Conservation (phyloP, 2,113 vertebrate genomes). For the Recurvirostra avosetta region DNA sequence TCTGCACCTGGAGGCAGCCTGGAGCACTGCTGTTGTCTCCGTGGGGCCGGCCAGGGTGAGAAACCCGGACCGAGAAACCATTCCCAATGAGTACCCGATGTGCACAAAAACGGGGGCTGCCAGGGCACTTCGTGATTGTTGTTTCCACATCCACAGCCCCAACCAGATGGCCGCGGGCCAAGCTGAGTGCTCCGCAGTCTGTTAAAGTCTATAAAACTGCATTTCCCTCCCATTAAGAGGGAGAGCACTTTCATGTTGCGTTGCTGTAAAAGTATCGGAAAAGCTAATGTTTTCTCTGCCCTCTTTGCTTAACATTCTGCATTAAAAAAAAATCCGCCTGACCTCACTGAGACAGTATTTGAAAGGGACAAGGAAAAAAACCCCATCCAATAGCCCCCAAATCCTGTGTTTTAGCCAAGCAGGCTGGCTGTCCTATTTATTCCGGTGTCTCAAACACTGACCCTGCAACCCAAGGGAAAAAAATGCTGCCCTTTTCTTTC, state of each 20-base stretch:
- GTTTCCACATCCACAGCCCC: background rate
- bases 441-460: background rate
- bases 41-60: background rate
- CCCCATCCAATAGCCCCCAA: background rate
- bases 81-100: background rate
- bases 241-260: background rate
- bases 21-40: background rate
- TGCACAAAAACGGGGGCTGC: background rate
- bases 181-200: background rate
- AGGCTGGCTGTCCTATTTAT: background rate
- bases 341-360: background rate
- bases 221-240: constrained; percentile 12
- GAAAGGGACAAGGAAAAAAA: background rate
- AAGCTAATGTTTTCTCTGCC: background rate
- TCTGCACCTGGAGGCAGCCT: background rate
- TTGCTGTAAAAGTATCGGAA: background rate
- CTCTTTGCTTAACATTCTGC: background rate
- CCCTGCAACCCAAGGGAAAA: background rate
- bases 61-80: background rate
- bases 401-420: background rate
- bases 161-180: background rate
- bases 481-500: background rate
- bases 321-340: background rate
- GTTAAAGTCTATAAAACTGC: constrained; percentile 33
- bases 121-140: background rate